Conservation (phyloP, 1,140 invertebrate genomes). For the Drosophila lacertosa region DNA sequence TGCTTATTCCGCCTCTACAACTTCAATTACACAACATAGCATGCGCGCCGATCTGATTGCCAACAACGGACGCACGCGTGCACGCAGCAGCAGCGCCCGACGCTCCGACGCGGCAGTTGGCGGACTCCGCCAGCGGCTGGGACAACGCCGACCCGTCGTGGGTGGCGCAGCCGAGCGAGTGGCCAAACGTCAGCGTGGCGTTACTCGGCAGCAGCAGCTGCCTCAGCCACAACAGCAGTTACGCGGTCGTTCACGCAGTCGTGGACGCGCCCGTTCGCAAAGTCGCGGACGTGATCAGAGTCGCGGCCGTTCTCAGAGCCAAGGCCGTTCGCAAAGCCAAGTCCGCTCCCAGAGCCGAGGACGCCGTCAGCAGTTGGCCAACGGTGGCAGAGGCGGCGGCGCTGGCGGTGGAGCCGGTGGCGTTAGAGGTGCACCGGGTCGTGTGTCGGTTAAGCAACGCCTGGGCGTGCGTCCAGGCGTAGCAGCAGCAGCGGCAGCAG, state of each 20-base stretch:
- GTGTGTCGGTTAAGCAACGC: constrained; percentile 74
- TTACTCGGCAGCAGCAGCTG: constrained; percentile 49
- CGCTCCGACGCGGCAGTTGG: constrained; percentile 47
- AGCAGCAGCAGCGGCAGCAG: constrained; percentile 21
- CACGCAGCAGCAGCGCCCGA: constrained; percentile 32
- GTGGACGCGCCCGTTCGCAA: constrained; percentile 52
- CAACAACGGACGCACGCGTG: constrained; percentile 39
- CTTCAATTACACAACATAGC: constrained; percentile 60
- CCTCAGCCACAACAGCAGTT: constrained; percentile 20
- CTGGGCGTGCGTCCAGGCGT: constrained; percentile 65
- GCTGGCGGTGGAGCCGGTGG: constrained; percentile 3
- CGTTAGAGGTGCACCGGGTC: constrained; percentile 8
- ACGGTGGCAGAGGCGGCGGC: constrained; percentile 8
- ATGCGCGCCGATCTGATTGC: constrained; percentile 78
- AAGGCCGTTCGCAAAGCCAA: constrained; percentile 37
- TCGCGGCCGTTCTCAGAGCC: constrained; percentile 42
- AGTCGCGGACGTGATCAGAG: constrained; percentile 38
- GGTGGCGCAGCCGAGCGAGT: constrained; percentile 77
- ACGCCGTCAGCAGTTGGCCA: constrained; percentile 31
- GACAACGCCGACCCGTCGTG: constrained; percentile 57
- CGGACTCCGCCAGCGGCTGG: constrained; percentile 63
- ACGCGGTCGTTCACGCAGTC: constrained; percentile 62
- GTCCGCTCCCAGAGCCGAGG: constrained; percentile 34
- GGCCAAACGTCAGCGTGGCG: constrained; percentile 56
- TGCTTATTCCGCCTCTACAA: constrained; percentile 58